Evolutionary conservation across 2,113 vertebrate species (phyloP).

Genomic region (Myiozetetes cayanensis): DNA sequence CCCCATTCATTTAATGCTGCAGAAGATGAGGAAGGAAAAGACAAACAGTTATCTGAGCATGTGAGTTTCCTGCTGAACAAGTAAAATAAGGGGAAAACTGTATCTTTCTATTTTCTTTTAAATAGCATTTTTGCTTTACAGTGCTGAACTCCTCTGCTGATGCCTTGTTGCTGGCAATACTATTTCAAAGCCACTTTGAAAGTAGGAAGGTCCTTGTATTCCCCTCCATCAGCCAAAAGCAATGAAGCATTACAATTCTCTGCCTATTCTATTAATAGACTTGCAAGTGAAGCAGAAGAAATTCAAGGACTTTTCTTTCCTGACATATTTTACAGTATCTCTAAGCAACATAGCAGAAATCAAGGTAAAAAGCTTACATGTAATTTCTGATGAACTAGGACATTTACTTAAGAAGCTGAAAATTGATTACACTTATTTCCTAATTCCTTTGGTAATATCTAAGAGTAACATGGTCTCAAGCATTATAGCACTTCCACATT

Average conservation of each 20-base stretch:
- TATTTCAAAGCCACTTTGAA: conserved; percentile 63
- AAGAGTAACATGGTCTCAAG: background rate
- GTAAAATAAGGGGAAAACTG: conserved; percentile 1
- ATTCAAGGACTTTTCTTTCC: conserved; percentile 59
- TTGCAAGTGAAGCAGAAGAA: conserved; percentile 64
- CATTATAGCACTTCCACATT: background rate
- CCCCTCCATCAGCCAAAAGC: conserved; percentile 56
- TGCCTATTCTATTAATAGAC: conserved; percentile 67
- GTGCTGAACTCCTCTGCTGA: conserved; percentile 6
- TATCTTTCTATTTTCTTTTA: background rate
- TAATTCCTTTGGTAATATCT: background rate
- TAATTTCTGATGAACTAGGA: conserved; percentile 7
- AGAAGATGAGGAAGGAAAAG: background rate
- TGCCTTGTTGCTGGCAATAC: conserved; percentile 20
- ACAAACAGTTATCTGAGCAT: background rate
- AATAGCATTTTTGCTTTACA: background rate
- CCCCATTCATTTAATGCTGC: background rate
- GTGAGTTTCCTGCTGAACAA: conserved; percentile 13
- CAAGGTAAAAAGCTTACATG: conserved; percentile 25
- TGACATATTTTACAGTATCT: conserved; percentile 44
- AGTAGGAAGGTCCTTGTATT: conserved; percentile 48
- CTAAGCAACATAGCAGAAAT: conserved; percentile 20
- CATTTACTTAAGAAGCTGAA: conserved; percentile 35
- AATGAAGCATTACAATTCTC: conserved; percentile 60
- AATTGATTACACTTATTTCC: conserved; percentile 1